phyloP scores from a whole-genome alignment of 2,797 vertebrate species.

The Alauda arvensis region DNA sequence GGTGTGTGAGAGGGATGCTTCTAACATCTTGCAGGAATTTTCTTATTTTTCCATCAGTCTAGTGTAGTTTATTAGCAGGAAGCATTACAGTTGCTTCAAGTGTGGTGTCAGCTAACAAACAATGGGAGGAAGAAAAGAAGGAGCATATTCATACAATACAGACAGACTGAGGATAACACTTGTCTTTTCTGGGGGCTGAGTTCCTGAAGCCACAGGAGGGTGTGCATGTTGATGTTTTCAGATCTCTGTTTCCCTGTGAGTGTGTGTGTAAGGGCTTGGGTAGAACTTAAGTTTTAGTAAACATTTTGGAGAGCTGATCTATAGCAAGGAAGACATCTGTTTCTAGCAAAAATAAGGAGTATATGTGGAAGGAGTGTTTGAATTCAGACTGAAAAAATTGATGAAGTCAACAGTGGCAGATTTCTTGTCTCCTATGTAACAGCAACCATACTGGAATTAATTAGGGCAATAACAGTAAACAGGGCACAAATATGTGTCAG shows the following conservation, averaged over 20 bases:
- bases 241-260: background rate
- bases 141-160: fast-evolving
- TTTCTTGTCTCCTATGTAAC: background rate
- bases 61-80: background rate
- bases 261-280: background rate
- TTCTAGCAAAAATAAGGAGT: background rate
- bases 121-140: background rate
- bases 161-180: background rate
- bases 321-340: background rate
- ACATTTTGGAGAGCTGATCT: background rate
- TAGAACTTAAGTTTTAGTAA: background rate
- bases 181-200: background rate
- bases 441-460: background rate
- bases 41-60: background rate
- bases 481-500: background rate
- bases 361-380: background rate
- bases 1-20: background rate
- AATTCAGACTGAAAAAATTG: background rate
- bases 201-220: background rate
- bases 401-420: background rate
- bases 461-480: background rate
- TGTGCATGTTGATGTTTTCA: background rate
- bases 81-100: background rate
- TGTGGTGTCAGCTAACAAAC: background rate
- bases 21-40: background rate